Base-by-base conservation (phyloP, 2,888 invertebrate species). In the Crematogaster levior region DNA sequence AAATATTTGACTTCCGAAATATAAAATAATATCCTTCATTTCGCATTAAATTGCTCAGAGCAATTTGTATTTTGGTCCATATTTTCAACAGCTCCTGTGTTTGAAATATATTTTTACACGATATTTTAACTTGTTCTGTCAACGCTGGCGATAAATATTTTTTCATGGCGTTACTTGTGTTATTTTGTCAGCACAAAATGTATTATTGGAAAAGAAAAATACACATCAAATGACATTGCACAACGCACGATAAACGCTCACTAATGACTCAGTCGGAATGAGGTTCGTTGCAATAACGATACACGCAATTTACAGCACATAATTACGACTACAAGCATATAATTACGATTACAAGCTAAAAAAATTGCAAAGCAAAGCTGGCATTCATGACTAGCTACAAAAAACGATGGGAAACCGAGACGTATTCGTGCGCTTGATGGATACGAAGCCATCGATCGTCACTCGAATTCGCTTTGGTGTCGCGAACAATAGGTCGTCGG, bases 361-460 rank as follows among this genome's bases (percentile, higher is more conserved):
- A 51, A 18, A 6, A n/a, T 56, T 7, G 15, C 43, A 12, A 48
- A 43, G 27, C 24, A 12, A 43, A 68, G 12, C 53, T 56, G 53
- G 18, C 24, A 24, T 12, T 10, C 6, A 27, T 43, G 56, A 43
- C 12, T 21, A 43, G n/a, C 48, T 37, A 15, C 9, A 40, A 12
- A 48, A 48, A 34, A 34, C 15, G 21, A 10, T 30, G 46, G 6
- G 18, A 21, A 68, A 30, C 24, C 46, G 53, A 24, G 5, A n/a
- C n/a, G 34, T 61, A 27, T 4, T 43, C n/a, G 27, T 24, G 34
- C 34, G 18, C 24, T 37, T 4, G 53, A 68, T 53, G 53, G n/a
- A 74, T 12, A 66, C 66, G 30, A n/a, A 56, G 12, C 9, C 21
- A 77, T 77, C 77, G 77, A 77, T 68, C 68, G 77, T 24, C 30